A percentile compares a stretch with the other conserved stretches of the same genome.
Conservation (phyloP, 1,140 invertebrate species). For the Teleopsis dalmanni region DNA sequence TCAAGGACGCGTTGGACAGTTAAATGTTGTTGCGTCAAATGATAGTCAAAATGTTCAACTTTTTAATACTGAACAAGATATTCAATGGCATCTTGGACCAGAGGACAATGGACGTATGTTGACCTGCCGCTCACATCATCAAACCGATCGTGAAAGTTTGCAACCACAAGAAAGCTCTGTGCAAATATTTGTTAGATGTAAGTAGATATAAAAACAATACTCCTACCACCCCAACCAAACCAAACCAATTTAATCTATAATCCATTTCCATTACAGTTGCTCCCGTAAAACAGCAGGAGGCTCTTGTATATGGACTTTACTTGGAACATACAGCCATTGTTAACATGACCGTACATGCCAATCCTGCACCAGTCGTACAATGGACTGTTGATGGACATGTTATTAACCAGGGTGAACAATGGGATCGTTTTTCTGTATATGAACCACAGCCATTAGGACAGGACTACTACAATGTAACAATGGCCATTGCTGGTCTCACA, state of each 20-base stretch:
- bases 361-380: slow-evolving; percentile 56
- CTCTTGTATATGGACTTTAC: slow-evolving; percentile 60
- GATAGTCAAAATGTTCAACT: slow-evolving; percentile 41
- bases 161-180: slow-evolving; percentile 34
- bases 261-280: slow-evolving; percentile 47
- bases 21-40: slow-evolving; percentile 44
- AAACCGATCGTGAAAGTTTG: slow-evolving; percentile 34
- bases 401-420: slow-evolving; percentile 48
- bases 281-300: slow-evolving; percentile 49
- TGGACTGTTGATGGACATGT: slow-evolving; percentile 57
- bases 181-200: slow-evolving; percentile 31
- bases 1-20: slow-evolving; percentile 49
- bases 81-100: slow-evolving; percentile 52
- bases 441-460: slow-evolving; percentile 48
- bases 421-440: slow-evolving; percentile 31
- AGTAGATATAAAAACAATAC: slow-evolving; percentile 16
- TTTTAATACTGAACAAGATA: slow-evolving; percentile 55
- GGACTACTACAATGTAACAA: slow-evolving; percentile 57
- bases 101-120: slow-evolving; percentile 58
- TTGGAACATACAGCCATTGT: slow-evolving; percentile 59
- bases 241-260: background rate
- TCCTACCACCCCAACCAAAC: background rate
- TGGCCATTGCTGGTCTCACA: slow-evolving; percentile 58
- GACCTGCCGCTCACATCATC: slow-evolving; percentile 58
- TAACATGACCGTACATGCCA: slow-evolving; percentile 59